These are phyloP conservation scores for Coregonus ussuriensis DNA, from an alignment of 2,797 vertebrate species.

Conservation along the genomic window DNA sequence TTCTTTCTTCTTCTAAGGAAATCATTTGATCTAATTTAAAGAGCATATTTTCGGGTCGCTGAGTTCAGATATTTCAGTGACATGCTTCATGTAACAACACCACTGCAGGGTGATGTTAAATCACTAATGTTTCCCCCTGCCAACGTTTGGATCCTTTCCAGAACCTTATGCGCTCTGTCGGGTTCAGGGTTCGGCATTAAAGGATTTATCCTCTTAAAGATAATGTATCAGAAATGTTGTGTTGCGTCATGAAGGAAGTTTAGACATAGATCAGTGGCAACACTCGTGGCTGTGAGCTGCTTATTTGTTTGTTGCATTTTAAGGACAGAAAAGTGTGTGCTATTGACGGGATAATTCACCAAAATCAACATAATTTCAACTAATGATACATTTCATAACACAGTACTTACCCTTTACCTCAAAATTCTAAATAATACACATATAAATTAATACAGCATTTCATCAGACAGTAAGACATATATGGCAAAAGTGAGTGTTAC, in stretches of 20 bases:
- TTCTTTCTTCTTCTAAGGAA: constrained; percentile 6
- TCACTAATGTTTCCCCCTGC: not conserved
- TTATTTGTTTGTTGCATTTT: too few relatives aligned
- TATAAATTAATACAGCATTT: not conserved
- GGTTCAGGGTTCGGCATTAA: constrained; percentile 3
- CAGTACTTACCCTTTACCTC: not conserved
- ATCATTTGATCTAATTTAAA: constrained; percentile 18
- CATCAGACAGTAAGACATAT: not conserved
- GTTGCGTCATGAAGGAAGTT: too few relatives aligned
- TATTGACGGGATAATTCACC: too few relatives aligned
- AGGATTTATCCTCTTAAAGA: constrained; percentile 17
- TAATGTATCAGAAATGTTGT: not conserved
- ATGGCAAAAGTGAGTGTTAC: not conserved
- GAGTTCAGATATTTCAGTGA: too few relatives aligned
- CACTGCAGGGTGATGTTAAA: not conserved
- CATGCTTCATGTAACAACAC: constrained; percentile 1
- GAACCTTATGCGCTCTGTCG: not conserved
- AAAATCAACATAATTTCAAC: too few relatives aligned
- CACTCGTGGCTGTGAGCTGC: too few relatives aligned
- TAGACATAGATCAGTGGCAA: too few relatives aligned
- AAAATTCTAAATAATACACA: not conserved
- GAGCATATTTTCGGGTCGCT: too few relatives aligned
- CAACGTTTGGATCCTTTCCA: constrained; percentile 2
- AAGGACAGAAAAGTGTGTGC: too few relatives aligned
- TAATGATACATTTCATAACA: not conserved